Evolutionary conservation across 2,113 vertebrate genomes (phyloP).

Genomic region (Ginglymostoma cirratum): DNA sequence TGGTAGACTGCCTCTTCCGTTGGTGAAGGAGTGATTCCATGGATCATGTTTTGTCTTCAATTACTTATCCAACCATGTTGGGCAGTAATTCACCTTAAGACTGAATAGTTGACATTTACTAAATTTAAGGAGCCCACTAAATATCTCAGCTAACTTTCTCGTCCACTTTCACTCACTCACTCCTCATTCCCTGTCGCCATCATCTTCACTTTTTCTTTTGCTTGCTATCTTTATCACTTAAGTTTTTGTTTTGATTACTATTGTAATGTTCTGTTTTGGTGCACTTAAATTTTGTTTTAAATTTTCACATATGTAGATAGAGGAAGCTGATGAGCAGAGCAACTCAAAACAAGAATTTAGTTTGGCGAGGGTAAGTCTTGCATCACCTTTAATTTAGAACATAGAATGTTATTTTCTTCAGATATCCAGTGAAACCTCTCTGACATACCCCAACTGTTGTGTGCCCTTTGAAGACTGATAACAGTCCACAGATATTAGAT

Average conservation of each 20-base stretch:
- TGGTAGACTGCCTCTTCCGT: neutral
- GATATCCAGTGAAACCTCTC: neutral
- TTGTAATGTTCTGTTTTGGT: no score
- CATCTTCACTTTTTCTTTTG: neutral
- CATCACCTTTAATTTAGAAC: neutral
- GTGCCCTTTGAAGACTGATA: neutral
- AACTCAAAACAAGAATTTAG: conserved; percentile 53
- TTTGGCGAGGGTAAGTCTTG: conserved; percentile 75
- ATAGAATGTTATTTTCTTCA: neutral
- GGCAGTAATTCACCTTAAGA: neutral
- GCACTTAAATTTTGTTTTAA: neutral
- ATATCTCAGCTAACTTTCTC: neutral
- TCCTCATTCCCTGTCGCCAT: neutral
- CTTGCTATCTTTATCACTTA: neutral
- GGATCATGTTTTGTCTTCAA: neutral
- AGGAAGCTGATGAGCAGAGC: conserved; percentile 45
- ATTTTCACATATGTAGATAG: conserved; percentile 47
- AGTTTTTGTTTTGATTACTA: neutral
- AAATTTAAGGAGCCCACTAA: neutral
- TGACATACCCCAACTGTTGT: neutral
- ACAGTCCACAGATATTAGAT: neutral
- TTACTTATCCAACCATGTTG: neutral
- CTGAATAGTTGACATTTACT: neutral
- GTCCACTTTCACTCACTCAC: neutral
- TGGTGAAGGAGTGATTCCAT: neutral